Percentiles rank a stretch among this genome's conserved stretches.
Conservation (phyloP, 2,797 vertebrate genomes). For the Rhinoraja longicauda region DNA sequence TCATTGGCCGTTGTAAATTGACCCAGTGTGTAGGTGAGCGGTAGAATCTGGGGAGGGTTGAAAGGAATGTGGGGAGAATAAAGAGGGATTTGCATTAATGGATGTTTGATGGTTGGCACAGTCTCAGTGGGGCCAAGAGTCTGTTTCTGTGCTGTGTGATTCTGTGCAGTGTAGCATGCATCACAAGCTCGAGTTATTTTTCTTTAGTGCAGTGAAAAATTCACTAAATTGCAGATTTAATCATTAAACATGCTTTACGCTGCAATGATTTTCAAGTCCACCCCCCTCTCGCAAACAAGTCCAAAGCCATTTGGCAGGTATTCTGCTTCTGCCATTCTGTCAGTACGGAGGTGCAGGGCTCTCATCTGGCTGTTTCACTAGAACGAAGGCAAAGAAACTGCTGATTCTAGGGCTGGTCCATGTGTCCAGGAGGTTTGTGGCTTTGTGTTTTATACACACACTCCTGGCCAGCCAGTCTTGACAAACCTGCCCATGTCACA, state of each 20-base stretch:
- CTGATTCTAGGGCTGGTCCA: neutral
- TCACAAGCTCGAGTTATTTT: too few relatives aligned
- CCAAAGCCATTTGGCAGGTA: neutral
- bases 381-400: neutral
- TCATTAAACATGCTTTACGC: neutral
- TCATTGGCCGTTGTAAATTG: too few relatives aligned
- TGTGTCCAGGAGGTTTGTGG: neutral
- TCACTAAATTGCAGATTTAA: neutral
- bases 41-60: too few relatives aligned
- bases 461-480: too few relatives aligned
- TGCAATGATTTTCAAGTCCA: neutral
- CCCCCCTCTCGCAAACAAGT: neutral
- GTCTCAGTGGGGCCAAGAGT: too few relatives aligned
- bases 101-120: too few relatives aligned
- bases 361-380: neutral
- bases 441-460: neutral
- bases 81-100: too few relatives aligned
- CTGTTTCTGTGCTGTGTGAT: too few relatives aligned
- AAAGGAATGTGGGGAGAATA: too few relatives aligned
- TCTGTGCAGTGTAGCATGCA: too few relatives aligned
- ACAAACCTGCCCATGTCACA: too few relatives aligned
- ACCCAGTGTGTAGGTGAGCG: too few relatives aligned
- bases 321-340: neutral
- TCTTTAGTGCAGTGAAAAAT: neutral
- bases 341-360: neutral